Conservation (phyloP, 1,140 invertebrate species). For the Galleria mellonella region DNA sequence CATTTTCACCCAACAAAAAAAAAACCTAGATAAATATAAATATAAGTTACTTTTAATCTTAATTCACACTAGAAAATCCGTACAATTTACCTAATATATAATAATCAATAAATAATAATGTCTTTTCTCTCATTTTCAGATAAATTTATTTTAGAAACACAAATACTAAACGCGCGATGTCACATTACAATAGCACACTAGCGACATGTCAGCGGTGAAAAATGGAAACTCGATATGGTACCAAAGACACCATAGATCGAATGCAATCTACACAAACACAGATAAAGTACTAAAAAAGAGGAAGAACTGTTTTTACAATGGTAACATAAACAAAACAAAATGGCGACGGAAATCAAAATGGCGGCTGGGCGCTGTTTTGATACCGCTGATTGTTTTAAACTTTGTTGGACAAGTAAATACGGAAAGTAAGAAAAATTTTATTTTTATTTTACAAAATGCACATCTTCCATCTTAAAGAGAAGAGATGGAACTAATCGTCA, state of each 20-base stretch:
- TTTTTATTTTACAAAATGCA: not conserved
- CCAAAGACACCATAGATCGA: slow-evolving; percentile 1
- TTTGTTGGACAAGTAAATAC: slow-evolving; percentile 31
- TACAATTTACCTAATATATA: not conserved
- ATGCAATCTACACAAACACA: slow-evolving; percentile 7
- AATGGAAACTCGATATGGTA: slow-evolving; percentile 10
- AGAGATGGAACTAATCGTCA: too few species aligned
- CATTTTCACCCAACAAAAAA: too few species aligned
- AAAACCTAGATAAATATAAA: too few species aligned
- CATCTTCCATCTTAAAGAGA: too few species aligned
- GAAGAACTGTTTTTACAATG: slow-evolving; percentile 4
- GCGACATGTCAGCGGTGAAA: slow-evolving; percentile 54
- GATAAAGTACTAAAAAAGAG: slow-evolving; percentile 17
- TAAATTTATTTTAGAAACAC: not conserved
- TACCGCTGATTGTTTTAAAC: slow-evolving; percentile 52
- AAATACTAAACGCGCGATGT: slow-evolving; percentile 33
- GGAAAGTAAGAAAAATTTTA: slow-evolving; percentile 37
- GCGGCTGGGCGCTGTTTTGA: slow-evolving; percentile 23
- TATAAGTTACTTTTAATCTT: too few species aligned
- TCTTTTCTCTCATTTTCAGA: not conserved
- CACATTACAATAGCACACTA: slow-evolving; percentile 20
- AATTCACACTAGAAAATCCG: too few species aligned
- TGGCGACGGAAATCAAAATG: slow-evolving; percentile 32
- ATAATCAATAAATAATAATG: not conserved
- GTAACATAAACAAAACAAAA: slow-evolving; percentile 4